Percentiles rank a stretch among this genome's conserved stretches.
Evolutionary conservation across 2,888 invertebrate genomes (phyloP).

Genomic region (Halocaridina rubra): DNA sequence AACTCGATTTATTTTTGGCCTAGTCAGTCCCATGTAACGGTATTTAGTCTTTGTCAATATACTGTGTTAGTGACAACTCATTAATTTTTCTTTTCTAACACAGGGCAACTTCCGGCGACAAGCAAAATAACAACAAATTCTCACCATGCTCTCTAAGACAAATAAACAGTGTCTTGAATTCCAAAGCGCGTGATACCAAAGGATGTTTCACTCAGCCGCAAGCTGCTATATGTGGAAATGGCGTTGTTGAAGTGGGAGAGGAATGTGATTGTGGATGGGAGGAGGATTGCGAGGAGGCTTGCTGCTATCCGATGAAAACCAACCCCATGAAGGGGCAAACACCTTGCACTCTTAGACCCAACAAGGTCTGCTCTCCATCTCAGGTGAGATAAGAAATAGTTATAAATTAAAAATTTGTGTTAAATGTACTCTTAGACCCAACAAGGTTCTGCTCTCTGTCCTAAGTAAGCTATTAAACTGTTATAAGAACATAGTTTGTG

Average conservation of each 20-base stretch:
- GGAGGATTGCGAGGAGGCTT: conserved; percentile 92
- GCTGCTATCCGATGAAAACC: conserved; percentile 91
- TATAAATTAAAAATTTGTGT: conserved; percentile 8
- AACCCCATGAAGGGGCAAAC: conserved; percentile 82
- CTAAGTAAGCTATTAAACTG: too few species aligned
- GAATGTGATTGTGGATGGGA: conserved; percentile 99
- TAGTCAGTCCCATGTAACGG: too few species aligned
- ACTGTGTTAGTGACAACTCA: neutral
- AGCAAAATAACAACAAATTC: conserved; percentile 97
- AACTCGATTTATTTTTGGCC: too few species aligned
- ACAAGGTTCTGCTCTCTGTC: too few species aligned
- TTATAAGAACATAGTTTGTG: too few species aligned
- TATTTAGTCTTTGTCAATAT: too few species aligned
- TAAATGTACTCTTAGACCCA: too few species aligned
- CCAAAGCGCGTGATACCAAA: conserved; percentile 87
- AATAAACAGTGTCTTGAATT: conserved; percentile 91
- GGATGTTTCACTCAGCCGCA: conserved; percentile 83
- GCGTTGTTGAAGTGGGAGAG: conserved; percentile 95
- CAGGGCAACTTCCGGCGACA: conserved; percentile 93
- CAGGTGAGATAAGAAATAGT: conserved; percentile 73
- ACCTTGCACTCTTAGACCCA: conserved; percentile 87
- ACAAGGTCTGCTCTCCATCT: conserved; percentile 80
- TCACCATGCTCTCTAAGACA: conserved; percentile 92
- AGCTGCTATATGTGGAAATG: conserved; percentile 95
- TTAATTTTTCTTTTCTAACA: neutral